These are phyloP conservation scores for Aleiodes testaceus DNA, from an alignment of 2,888 invertebrate species.

Conservation along the genomic window DNA sequence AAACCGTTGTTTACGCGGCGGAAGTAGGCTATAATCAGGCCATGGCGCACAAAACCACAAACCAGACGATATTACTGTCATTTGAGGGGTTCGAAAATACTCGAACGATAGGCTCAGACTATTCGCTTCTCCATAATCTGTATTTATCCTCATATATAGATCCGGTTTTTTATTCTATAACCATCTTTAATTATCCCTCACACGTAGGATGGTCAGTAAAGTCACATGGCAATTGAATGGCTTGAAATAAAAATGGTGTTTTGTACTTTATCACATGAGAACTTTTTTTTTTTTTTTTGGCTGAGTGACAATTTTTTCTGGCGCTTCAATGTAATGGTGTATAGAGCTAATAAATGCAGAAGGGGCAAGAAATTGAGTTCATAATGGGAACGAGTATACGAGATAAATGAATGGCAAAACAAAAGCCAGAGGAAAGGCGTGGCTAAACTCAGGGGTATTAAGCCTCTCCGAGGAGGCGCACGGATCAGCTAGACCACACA, in stretches of 20 bases:
- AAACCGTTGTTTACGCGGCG: slow-evolving; percentile 68
- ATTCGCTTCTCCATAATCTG: slow-evolving; percentile 33
- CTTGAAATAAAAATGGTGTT: neutral
- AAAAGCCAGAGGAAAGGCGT: slow-evolving; percentile 67
- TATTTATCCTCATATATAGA: slow-evolving; percentile 21
- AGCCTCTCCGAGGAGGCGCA: slow-evolving; percentile 54
- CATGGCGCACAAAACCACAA: slow-evolving; percentile 68
- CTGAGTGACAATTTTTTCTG: too few species aligned
- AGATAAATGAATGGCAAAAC: slow-evolving; percentile 72
- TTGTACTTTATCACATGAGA: too few species aligned
- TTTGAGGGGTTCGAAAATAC: slow-evolving; percentile 56
- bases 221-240: slow-evolving; percentile 6
- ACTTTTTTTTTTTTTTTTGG: too few species aligned
- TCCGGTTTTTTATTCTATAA: neutral
- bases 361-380: slow-evolving; percentile 35
- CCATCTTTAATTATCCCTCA: slow-evolving; percentile 26
- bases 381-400: slow-evolving; percentile 35
- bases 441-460: slow-evolving; percentile 64
- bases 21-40: slow-evolving; percentile 69
- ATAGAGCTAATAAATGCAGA: slow-evolving; percentile 1
- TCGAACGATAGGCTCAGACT: slow-evolving; percentile 41
- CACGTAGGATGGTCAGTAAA: slow-evolving; percentile 25
- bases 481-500: slow-evolving; percentile 23
- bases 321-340: too few species aligned
- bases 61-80: slow-evolving; percentile 69